Conservation (phyloP, 2,888 invertebrate genomes). For the Drosophila pseudotakahashii region DNA sequence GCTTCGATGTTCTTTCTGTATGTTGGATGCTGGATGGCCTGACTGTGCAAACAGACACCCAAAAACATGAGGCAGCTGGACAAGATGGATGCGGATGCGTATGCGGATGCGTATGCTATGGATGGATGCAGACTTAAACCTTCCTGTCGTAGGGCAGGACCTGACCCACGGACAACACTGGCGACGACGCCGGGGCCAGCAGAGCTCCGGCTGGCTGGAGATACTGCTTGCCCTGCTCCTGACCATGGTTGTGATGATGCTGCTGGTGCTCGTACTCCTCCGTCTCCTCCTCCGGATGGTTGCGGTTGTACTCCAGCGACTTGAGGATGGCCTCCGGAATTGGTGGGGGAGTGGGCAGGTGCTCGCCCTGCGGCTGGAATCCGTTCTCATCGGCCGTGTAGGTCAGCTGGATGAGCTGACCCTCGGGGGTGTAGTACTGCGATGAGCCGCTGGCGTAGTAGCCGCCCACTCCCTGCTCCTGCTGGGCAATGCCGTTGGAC, state of each 20-base stretch:
- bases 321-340: constrained; percentile 78
- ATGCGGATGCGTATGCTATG: constrained; percentile 32
- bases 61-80: constrained; percentile 30
- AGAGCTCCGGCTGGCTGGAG: constrained; percentile 48
- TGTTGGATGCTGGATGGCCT: constrained; percentile 34
- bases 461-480: constrained; percentile 86
- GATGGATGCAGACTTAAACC: constrained; percentile 56
- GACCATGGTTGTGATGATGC: constrained; percentile 60
- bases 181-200: constrained; percentile 43
- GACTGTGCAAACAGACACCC: constrained; percentile 62
- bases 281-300: constrained; percentile 77
- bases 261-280: constrained; percentile 43
- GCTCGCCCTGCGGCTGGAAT: constrained; percentile 84
- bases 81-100: constrained; percentile 31
- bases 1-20: constrained; percentile 28
- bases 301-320: constrained; percentile 73
- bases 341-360: constrained; percentile 81
- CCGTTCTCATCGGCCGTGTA: constrained; percentile 87
- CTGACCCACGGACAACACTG: constrained; percentile 32
- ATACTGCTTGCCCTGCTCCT: constrained; percentile 57
- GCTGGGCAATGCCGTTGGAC: constrained; percentile 86
- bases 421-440: constrained; percentile 86
- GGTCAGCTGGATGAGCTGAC: constrained; percentile 81
- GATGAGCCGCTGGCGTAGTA: constrained; percentile 85
- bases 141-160: constrained; percentile 67